Evolutionary conservation across 2,888 invertebrate genomes (phyloP), one percentile per base, ranked within the genome.

Genomic region (Cataglyphis cursor): DNA sequence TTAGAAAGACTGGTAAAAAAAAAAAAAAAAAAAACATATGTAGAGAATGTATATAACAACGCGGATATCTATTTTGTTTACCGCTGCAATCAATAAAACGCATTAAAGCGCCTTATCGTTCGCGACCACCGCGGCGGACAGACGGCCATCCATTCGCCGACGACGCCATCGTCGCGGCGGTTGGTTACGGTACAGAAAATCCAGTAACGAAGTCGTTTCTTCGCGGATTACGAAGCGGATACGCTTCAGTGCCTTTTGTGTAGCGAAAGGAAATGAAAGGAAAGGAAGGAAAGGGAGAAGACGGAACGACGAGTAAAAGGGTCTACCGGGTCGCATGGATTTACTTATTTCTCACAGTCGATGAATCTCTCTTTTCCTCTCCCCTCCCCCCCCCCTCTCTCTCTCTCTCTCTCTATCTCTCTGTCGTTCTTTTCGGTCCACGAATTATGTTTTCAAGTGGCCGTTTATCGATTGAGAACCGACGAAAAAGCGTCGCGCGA

Each of bases 191-290:
- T 81, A 65, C 70, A 61, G 73, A 66, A 87, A 87, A 87, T 87
- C 85, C 87, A 74, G 87, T 87, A 87, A 87, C 85, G 85, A 87
- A 83, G 82, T 87, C 87, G 82, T 86, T 82, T 80, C 57, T 85
- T 48, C 85, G 76, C 62, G 87, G 82, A 87, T 87, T 84, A 87
- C 82, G 18, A 8, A 51, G 24, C 41, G 78, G 81, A 81, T 80
- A 75, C 82, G 87, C 78, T 76, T 74, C 73, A 35, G 48, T 78
- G 83, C 75, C 82, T 65, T 87, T 85, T 85, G 73, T 74, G 66
- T 59, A 62, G 70, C 59, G 9, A 82, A 78, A 65, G 18, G 48
- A 72, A 51, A 48, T 62, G 57, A 54, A 54, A 28, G 48, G 24
- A 61, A 64, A 61, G 28, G 6, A 6, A 57, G 35, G 35, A 61